A percentile compares a stretch with the other conserved stretches of the same genome.
Conservation (phyloP, 2,888 invertebrate genomes). For the Marasmarcha lunaedactyla region DNA sequence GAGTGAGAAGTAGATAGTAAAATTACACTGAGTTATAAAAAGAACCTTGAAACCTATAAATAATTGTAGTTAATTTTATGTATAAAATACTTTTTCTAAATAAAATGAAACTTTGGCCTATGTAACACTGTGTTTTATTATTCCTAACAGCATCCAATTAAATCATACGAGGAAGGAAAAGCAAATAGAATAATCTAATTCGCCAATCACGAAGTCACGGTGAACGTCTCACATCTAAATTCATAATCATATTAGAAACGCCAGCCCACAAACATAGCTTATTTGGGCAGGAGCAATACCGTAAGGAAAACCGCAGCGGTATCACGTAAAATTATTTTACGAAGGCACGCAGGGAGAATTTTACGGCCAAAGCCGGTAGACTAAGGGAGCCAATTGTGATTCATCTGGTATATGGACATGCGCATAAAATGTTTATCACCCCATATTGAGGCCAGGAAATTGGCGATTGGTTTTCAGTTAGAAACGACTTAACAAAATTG, state of each 20-base stretch:
- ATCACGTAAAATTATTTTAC: slow-evolving; percentile 18
- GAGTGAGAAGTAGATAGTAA: slow-evolving; percentile 36
- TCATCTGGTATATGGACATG: slow-evolving; percentile 24
- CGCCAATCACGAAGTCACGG: too few species aligned
- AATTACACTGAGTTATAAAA: slow-evolving; percentile 10
- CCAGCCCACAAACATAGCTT: too few species aligned
- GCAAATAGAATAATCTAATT: slow-evolving; percentile 1
- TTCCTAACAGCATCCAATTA: slow-evolving; percentile 2
- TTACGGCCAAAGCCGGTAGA: slow-evolving; percentile 15
- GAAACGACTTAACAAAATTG: too few species aligned
- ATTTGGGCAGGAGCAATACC: background rate
- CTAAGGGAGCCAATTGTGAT: slow-evolving; percentile 23
- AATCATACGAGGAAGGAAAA: slow-evolving; percentile 1
- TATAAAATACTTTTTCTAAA: slow-evolving; percentile 66
- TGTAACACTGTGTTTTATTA: slow-evolving; percentile 34
- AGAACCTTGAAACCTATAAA: slow-evolving; percentile 23
- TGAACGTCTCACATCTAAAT: too few species aligned
- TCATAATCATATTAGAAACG: too few species aligned
- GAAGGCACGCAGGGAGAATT: slow-evolving; percentile 20
- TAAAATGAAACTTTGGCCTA: slow-evolving; percentile 68
- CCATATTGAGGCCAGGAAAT: slow-evolving; percentile 13
- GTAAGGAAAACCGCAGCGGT: background rate
- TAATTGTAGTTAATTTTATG: slow-evolving; percentile 43
- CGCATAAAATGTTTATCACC: slow-evolving; percentile 29
- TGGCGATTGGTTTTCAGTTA: background rate